Conservation (phyloP, 2,797 vertebrate genomes). For the Lithobates pipiens region DNA sequence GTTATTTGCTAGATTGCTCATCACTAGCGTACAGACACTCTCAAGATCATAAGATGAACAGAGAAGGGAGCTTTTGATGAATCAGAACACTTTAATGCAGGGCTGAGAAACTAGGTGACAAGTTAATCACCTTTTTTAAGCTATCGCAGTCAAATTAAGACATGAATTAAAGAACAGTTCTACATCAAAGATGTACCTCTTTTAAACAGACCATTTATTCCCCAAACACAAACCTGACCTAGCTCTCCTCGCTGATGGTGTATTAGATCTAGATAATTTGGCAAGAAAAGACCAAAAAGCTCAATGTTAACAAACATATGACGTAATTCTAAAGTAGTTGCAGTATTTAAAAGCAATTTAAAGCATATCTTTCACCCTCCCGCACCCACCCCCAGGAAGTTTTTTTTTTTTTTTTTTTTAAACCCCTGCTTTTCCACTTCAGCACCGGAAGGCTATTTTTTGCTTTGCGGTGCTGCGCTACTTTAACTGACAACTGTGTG, state of each 20-base stretch:
- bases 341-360: too few species aligned
- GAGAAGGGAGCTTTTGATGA: conserved; percentile 8
- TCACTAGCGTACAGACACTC: neutral
- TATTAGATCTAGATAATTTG: neutral
- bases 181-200: conserved; percentile 59
- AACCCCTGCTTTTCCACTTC: too few species aligned
- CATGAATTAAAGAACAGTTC: conserved; percentile 60
- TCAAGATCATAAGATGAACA: neutral
- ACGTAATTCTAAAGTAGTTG: too few species aligned
- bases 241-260: conserved; percentile 1
- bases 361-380: too few species aligned
- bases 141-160: conserved; percentile 23
- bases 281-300: neutral
- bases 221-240: conserved; percentile 26
- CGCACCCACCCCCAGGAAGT: too few species aligned
- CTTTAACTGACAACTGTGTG: too few species aligned
- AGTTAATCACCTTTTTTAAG: conserved; percentile 37
- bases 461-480: too few species aligned
- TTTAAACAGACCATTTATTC: conserved; percentile 37
- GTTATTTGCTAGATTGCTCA: neutral
- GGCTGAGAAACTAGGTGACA: conserved; percentile 30
- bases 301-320: too few species aligned
- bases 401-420: too few species aligned
- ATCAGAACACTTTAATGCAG: conserved; percentile 19
- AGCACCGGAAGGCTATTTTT: too few species aligned